Conservation (phyloP, 2,888 invertebrate species). For the Pyrgus malvae region DNA sequence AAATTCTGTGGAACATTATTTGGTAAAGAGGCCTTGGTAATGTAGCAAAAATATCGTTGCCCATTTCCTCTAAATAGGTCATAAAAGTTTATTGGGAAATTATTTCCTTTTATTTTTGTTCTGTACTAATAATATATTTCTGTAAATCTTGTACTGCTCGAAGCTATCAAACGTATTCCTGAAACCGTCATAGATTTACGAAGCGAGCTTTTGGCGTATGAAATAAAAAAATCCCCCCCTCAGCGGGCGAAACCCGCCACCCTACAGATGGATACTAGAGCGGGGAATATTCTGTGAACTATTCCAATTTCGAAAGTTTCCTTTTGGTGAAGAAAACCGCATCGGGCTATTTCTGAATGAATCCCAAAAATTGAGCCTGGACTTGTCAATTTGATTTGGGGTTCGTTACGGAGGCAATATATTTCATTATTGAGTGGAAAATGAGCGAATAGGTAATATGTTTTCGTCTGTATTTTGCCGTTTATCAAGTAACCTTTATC, state of each 20-base stretch:
- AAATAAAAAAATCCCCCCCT: conserved; percentile 53
- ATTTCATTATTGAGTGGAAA: background rate
- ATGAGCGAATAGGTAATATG: conserved; percentile 7
- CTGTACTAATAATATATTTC: too few species aligned
- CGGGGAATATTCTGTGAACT: conserved; percentile 69
- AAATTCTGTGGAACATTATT: too few species aligned
- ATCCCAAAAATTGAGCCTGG: conserved; percentile 50
- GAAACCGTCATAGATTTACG: conserved; percentile 48
- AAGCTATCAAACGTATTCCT: conserved; percentile 43
- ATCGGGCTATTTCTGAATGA: conserved; percentile 52
- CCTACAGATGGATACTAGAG: conserved; percentile 68
- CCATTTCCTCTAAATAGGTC: too few species aligned
- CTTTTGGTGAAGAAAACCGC: conserved; percentile 57
- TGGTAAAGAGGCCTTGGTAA: too few species aligned
- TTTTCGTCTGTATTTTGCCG: background rate
- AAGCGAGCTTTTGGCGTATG: conserved; percentile 55
- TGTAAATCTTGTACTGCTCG: conserved; percentile 10
- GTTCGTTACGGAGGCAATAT: conserved; percentile 8
- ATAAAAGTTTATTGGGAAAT: background rate
- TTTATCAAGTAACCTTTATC: background rate
- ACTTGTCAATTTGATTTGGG: conserved; percentile 10
- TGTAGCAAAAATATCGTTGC: too few species aligned
- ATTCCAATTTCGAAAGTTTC: conserved; percentile 78
- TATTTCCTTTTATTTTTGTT: background rate
- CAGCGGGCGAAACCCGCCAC: conserved; percentile 46